Conservation (phyloP, 2,113 vertebrate species). For the Prunella fulvescens region DNA sequence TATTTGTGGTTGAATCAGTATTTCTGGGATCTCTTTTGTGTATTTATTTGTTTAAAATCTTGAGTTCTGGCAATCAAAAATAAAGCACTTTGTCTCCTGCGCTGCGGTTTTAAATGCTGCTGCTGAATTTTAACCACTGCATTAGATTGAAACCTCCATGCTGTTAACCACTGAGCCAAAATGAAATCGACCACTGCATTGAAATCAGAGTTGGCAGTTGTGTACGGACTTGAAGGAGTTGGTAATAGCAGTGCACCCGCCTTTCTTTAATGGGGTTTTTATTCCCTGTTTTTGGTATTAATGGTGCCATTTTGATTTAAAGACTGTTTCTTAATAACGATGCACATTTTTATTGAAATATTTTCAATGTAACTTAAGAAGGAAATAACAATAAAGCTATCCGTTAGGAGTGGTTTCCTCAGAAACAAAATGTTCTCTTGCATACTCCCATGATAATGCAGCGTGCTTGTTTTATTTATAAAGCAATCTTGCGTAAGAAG, state of each 20-base stretch:
- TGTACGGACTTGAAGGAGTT: conserved; percentile 72
- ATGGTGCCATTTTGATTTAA: conserved; percentile 70
- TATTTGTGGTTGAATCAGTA: conserved; percentile 45
- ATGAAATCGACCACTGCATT: conserved; percentile 78
- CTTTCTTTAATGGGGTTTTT: conserved; percentile 73
- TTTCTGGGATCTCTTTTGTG: conserved; percentile 46
- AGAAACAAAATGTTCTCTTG: conserved; percentile 49
- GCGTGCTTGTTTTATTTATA: conserved; percentile 69
- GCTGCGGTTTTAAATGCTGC: conserved; percentile 67
- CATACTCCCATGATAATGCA: conserved; percentile 51
- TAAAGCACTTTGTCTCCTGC: conserved; percentile 66
- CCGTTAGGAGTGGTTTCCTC: conserved; percentile 53
- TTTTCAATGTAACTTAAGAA: conserved; percentile 59
- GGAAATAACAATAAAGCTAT: conserved; percentile 69
- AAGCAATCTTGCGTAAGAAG: conserved; percentile 58
- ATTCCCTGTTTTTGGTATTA: conserved; percentile 71
- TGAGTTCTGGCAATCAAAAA: conserved; percentile 61
- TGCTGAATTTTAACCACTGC: conserved; percentile 78
- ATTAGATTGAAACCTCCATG: conserved; percentile 79
- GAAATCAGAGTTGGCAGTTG: conserved; percentile 79
- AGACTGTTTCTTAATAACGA: conserved; percentile 67
- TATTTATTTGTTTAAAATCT: conserved; percentile 67
- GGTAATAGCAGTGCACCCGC: conserved; percentile 68
- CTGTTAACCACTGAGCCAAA: conserved; percentile 81
- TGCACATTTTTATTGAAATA: conserved; percentile 67